phyloP scores from a whole-genome alignment of 2,113 vertebrate genomes.

The Spea multiplicata region DNA sequence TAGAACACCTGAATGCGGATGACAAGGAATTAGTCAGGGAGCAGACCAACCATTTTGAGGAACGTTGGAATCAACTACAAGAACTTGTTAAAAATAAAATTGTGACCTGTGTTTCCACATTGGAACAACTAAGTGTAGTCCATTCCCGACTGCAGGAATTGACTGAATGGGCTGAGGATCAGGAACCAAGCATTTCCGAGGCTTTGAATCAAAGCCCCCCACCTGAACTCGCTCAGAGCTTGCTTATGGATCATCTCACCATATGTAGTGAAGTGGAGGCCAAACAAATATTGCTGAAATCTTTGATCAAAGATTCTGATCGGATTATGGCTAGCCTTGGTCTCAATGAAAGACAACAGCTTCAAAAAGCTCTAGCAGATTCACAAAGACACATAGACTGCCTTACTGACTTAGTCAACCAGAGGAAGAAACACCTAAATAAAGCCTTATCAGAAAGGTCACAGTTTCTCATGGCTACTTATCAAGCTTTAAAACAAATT shows the following conservation, averaged over 20 bases:
- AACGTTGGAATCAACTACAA: conserved; percentile 88
- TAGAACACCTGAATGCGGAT: conserved; percentile 82
- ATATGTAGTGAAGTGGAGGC: conserved; percentile 90
- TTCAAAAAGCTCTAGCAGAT: conserved; percentile 80
- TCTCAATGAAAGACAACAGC: conserved; percentile 83
- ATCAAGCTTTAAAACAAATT: conserved; percentile 83
- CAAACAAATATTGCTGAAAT: conserved; percentile 81
- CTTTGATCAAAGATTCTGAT: conserved; percentile 79
- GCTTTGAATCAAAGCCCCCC: conserved; percentile 85
- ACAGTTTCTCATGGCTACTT: conserved; percentile 86
- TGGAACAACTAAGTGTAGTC: conserved; percentile 80
- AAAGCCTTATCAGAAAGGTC: conserved; percentile 90
- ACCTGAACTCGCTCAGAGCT: conserved; percentile 83
- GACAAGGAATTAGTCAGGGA: conserved; percentile 92
- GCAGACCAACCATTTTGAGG: conserved; percentile 85
- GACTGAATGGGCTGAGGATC: conserved; percentile 87
- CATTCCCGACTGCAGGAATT: conserved; percentile 80
- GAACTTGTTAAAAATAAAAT: conserved; percentile 85
- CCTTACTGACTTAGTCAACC: conserved; percentile 76
- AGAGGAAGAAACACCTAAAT: conserved; percentile 86
- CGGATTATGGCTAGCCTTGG: conserved; percentile 80
- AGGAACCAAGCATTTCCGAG: conserved; percentile 76
- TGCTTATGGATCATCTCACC: conserved; percentile 86
- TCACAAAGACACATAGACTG: conserved; percentile 78
- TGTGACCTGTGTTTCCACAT: conserved; percentile 76